These are phyloP conservation scores for Argynnis bischoffii DNA, from an alignment of 2,888 invertebrate genomes.

Conservation along the genomic window DNA sequence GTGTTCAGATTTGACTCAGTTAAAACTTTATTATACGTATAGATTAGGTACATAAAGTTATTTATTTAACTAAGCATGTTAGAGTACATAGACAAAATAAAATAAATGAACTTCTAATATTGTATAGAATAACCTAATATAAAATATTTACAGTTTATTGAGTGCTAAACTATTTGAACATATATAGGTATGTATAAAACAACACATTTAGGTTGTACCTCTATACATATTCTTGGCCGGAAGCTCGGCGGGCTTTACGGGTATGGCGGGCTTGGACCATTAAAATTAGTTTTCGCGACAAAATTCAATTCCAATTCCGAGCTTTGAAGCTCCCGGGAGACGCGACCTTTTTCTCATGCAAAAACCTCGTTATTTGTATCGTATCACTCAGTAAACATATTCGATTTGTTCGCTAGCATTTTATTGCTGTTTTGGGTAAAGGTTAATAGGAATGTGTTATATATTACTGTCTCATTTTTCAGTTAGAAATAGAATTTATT, in stretches of 20 bases:
- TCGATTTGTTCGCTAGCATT: constrained; percentile 37
- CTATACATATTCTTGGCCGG: neutral
- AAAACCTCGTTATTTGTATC: constrained; percentile 27
- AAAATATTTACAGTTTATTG: too few species aligned
- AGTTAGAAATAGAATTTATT: neutral
- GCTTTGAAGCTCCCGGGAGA: constrained; percentile 42
- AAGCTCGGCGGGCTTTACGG: neutral
- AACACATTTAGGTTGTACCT: neutral
- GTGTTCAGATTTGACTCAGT: too few species aligned
- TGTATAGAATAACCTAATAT: too few species aligned
- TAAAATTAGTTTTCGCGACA: constrained; percentile 62
- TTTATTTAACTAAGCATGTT: too few species aligned
- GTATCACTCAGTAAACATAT: constrained; percentile 37
- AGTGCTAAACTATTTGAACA: too few species aligned
- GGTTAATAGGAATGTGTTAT: constrained; percentile 14
- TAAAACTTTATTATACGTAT: too few species aligned
- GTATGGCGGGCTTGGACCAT: constrained; percentile 42
- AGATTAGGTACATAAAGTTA: too few species aligned
- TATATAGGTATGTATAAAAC: too few species aligned
- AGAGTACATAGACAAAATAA: too few species aligned
- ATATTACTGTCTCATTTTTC: constrained; percentile 6
- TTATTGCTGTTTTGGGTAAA: constrained; percentile 34
- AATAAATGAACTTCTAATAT: too few species aligned
- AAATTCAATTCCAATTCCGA: constrained; percentile 56
- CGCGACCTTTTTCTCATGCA: constrained; percentile 33